Base-by-base conservation (phyloP, 2,113 vertebrate genomes). In the Elanoides forficatus region DNA sequence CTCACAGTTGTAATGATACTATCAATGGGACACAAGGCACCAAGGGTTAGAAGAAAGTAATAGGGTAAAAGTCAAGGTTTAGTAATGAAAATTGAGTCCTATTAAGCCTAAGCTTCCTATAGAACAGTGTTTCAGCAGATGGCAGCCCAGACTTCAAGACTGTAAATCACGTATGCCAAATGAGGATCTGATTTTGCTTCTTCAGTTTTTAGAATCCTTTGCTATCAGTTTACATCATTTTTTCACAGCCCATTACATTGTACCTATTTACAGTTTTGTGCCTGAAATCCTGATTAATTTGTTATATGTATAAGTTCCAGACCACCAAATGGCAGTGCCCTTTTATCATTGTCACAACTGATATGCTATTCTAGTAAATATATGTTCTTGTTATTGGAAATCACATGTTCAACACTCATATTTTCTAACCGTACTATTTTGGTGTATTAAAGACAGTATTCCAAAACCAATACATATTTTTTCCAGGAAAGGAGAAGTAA, bases 101-200 rank as follows among this genome's bases (percentile, higher is more conserved):
- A 10, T 71, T 66, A 83, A 91, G 15, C 11, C 38, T 50, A 73
- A 72, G 3, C 2, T 58, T 76, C 26, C 25, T 66, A 6, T 8
- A 48, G 36, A 86, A 47, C 13, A 66, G 30, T 8, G 40, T 58
- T 95, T 73, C 80, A 93, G 75, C 71, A 90, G 86, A 68, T 86
- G 80, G 83, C 86, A 89, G 83, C 38, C 67, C 62, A 83, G 18
- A 84, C 76, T 83, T 94, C 50, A 78, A 73, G 38, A 70, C 15
- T 43, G 26, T 23, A 56, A 76, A 65, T 60, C 8, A 30, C 25
- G 48, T 65, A 48, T 29, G 29, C 30, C 17, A 92, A 65, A 58
- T 40, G 26, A 83, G 15, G 36, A 42, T 55, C 66, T 79, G 45
- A 83, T 88, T 38, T 65, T 36, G 4, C 4, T 70, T 88, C 23